Evolutionary conservation across 2,113 vertebrate genomes (phyloP), one percentile per base, ranked within the genome.

Genomic region (Coturnix japonica): DNA sequence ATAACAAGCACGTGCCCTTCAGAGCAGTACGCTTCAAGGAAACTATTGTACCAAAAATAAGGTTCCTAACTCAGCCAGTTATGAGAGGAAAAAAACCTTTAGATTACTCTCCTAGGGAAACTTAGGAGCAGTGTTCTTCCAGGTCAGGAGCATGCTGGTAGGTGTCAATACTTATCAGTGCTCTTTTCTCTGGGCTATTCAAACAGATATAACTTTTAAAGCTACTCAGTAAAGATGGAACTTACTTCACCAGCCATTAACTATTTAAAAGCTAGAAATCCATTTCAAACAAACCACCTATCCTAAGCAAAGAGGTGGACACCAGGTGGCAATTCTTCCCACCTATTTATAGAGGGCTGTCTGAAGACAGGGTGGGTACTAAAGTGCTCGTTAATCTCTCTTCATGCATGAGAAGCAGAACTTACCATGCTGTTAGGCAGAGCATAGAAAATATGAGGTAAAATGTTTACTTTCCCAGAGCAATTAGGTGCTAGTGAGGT

Each of bases 401-500:
- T 73, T 43, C 75, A 76, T 0, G 10, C 37, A 60, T 33, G 44
- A 89, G 57, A 37, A 65, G 81, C 51, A 64, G 31, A 87, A 85
- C 91, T 81, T 41, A 77, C 75, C 47, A 3, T 87, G 82, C 12
- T 91, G 81, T 77, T 56, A 87, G 71, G 67, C 74, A 92, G 64
- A 63, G 46, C 11, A 0, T 8, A 91, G 94, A 69, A 95, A 94
- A 91, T 12, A 95, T 60, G 90, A 95, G 39, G 90, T 91, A 92
- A 94, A 95, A 80, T 91, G 79, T 96, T 96, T 85, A 60, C 73
- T 95, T 95, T 96, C 76, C 90, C 60, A 76, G 59, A 73, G 87
- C 56, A 94, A 74, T 95, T 85, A 92, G 79, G 87, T 94, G 87
- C 26, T 74, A 87, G 64, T 82, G 94, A 95, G 46, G 56, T 53